phyloP scores from a whole-genome alignment of 64 coral and sea anemone genomes.

The Porites australiensis region DNA sequence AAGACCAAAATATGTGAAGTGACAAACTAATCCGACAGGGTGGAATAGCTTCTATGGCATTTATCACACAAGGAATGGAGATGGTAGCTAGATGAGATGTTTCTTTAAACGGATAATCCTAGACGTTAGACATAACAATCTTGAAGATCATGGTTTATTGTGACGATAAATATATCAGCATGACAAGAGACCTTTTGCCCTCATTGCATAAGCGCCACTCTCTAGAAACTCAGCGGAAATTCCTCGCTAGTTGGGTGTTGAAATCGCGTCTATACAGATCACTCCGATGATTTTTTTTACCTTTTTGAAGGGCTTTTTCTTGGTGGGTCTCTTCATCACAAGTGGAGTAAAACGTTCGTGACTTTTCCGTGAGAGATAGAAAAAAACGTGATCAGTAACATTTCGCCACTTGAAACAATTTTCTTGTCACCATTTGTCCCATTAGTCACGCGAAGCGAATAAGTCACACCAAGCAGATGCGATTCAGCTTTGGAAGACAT shows the following conservation, averaged over 20 bases:
- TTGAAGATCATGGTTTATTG: neutral
- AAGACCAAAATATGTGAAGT: neutral
- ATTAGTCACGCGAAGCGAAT: no score
- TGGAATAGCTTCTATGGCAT: neutral
- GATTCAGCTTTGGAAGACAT: no score
- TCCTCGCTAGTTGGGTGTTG: neutral
- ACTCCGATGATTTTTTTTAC: conserved; percentile 22
- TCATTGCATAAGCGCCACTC: neutral
- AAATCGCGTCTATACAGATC: neutral
- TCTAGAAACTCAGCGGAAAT: neutral
- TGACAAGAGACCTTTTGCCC: neutral
- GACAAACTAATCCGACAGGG: neutral
- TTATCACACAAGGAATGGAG: neutral
- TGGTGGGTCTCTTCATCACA: neutral
- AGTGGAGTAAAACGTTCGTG: neutral
- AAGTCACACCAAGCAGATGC: no score
- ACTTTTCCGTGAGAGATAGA: neutral
- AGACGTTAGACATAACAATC: conserved; percentile 33
- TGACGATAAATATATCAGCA: conserved; percentile 19
- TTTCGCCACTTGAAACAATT: no score
- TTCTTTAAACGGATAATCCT: neutral
- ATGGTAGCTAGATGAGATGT: neutral
- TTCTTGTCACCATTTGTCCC: no score
- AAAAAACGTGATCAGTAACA: neutral
- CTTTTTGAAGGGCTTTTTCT: neutral